These are phyloP conservation scores for Lampris incognitus DNA, from an alignment of 2,113 vertebrate genomes.

Conservation along the genomic window DNA sequence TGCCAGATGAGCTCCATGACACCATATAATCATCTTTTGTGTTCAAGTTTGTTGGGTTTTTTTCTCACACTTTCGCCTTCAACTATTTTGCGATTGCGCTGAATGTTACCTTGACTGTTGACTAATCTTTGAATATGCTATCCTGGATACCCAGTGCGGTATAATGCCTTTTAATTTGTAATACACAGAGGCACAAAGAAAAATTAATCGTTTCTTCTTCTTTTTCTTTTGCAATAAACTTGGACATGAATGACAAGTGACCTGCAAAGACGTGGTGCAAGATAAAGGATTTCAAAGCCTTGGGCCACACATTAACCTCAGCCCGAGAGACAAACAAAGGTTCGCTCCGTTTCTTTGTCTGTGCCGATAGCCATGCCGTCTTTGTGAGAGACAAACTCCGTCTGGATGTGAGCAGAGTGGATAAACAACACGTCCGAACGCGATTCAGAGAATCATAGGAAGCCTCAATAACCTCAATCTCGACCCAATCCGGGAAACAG, in stretches of 20 bases:
- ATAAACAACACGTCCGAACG: slow-evolving; percentile 39
- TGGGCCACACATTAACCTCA: neutral
- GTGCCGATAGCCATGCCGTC: neutral
- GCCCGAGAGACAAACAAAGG: neutral
- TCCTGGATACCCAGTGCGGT: too few species aligned
- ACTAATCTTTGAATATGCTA: too few species aligned
- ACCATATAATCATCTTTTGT: slow-evolving; percentile 29
- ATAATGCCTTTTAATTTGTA: neutral
- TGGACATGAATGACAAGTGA: neutral
- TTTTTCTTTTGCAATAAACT: neutral
- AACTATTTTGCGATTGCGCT: neutral
- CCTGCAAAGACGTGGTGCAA: neutral
- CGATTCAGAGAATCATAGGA: slow-evolving; percentile 71
- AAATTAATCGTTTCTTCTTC: neutral
- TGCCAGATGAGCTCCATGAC: slow-evolving; percentile 34
- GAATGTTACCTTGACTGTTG: too few species aligned
- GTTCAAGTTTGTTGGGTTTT: neutral
- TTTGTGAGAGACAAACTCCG: slow-evolving; percentile 1
- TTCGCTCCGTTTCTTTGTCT: slow-evolving; percentile 8
- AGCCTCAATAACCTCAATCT: slow-evolving; percentile 57
- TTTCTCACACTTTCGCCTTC: slow-evolving; percentile 12
- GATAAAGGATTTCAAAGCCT: neutral
- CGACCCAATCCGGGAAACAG: slow-evolving; percentile 50
- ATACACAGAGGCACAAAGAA: neutral
- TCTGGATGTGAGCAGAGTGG: slow-evolving; percentile 28